Conservation (phyloP, 2,797 vertebrate species). For the Enteromius mattozi region DNA sequence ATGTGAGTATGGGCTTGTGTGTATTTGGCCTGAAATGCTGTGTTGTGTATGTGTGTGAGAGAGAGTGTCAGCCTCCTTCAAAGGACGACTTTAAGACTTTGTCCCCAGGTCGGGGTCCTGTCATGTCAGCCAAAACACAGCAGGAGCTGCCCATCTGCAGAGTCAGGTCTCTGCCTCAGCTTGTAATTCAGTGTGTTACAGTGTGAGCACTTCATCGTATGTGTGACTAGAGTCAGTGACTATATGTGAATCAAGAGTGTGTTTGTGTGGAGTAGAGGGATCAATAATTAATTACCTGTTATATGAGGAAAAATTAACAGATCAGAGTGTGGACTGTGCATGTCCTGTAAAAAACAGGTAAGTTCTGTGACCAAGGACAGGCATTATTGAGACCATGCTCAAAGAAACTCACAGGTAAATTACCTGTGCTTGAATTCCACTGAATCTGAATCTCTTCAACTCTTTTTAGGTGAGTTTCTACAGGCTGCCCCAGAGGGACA, state of each 20-base stretch:
- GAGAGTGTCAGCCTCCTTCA: conserved; percentile 30
- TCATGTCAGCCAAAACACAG: conserved; percentile 63
- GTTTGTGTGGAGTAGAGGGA: conserved; percentile 59
- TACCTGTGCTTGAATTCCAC: not conserved
- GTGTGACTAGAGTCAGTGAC: not conserved
- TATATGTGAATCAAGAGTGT: conserved; percentile 4
- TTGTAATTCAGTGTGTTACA: conserved; percentile 9
- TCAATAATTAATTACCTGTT: conserved; percentile 78
- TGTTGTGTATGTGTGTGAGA: conserved; percentile 14
- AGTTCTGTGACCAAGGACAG: conserved; percentile 51
- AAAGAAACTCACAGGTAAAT: not conserved
- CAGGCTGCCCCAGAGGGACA: conserved; percentile 89
- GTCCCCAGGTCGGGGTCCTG: conserved; percentile 63
- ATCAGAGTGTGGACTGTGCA: conserved; percentile 70
- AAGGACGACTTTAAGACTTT: conserved; percentile 67
- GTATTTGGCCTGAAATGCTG: conserved; percentile 9
- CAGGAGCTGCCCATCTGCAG: conserved; percentile 66
- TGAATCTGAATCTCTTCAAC: not conserved
- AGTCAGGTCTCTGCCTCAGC: conserved; percentile 47
- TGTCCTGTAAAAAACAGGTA: conserved; percentile 62
- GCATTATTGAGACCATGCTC: conserved; percentile 7
- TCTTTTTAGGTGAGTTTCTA: conserved; percentile 83
- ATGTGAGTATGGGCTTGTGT: conserved; percentile 5
- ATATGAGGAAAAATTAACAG: conserved; percentile 70
- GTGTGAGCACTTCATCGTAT: conserved; percentile 27